Evolutionary conservation across 1,140 invertebrate species (phyloP).

Genomic region (Sinonovacula constricta): DNA sequence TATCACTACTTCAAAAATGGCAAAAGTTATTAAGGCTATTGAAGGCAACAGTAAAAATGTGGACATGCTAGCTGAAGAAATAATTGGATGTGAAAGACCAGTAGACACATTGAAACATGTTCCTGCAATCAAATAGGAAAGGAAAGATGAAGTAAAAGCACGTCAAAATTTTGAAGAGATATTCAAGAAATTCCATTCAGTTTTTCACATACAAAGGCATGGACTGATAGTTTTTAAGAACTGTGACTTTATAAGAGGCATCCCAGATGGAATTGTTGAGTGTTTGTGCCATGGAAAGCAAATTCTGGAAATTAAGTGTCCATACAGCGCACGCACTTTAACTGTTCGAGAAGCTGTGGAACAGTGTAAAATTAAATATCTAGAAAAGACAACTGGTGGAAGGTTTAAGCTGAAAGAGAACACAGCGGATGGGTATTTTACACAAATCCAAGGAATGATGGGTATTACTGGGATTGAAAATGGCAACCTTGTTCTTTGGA

Average conservation of each 20-base stretch:
- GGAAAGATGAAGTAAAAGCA: conserved; percentile 8
- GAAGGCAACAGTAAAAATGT: background rate
- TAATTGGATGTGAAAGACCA: background rate
- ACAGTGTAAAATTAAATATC: conserved; percentile 7
- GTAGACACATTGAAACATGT: background rate
- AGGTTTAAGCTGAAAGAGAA: background rate
- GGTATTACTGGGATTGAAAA: background rate
- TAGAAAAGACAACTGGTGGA: background rate
- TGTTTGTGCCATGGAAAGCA: background rate
- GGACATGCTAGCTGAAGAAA: background rate
- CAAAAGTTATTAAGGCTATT: background rate
- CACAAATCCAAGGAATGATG: conserved; percentile 2
- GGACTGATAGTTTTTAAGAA: conserved; percentile 13
- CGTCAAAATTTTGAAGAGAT: background rate
- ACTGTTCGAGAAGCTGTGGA: background rate
- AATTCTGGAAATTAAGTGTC: conserved; percentile 18
- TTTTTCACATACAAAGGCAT: background rate
- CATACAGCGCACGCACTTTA: background rate
- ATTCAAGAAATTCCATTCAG: background rate
- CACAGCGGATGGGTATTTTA: conserved; percentile 7
- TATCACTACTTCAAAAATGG: conserved; percentile 2
- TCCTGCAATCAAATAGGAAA: conserved; percentile 10
- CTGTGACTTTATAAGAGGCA: background rate
- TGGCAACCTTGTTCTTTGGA: conserved; percentile 11
- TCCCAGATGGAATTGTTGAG: conserved; percentile 7